Evolutionary conservation across 2,797 vertebrate species (phyloP).

Genomic region (Odontamblyopus rebecca): DNA sequence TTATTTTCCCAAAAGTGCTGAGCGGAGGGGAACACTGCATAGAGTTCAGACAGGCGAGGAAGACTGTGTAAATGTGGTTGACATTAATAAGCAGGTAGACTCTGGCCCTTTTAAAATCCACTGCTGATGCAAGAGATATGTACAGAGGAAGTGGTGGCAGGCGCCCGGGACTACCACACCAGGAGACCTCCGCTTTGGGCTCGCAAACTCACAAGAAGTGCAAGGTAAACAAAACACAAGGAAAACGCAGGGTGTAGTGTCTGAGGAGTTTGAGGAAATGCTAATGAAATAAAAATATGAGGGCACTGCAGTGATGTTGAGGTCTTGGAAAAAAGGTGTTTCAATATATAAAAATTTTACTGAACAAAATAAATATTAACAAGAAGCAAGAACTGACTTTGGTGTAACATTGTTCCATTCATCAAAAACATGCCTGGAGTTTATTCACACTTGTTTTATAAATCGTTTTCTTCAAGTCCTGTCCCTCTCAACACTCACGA

Average conservation of each 20-base stretch:
- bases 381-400: too few species aligned
- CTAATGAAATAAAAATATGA: not conserved
- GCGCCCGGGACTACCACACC: slow-evolving; percentile 35
- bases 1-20: slow-evolving; percentile 54
- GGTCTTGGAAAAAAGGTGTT: too few species aligned
- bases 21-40: slow-evolving; percentile 47
- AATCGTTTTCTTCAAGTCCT: too few species aligned
- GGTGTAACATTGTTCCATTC: too few species aligned
- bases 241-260: not conserved
- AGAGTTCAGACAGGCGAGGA: slow-evolving; percentile 51
- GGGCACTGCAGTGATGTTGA: too few species aligned
- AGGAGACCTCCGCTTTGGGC: slow-evolving; percentile 23
- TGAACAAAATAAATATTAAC: too few species aligned
- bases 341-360: too few species aligned
- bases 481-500: too few species aligned
- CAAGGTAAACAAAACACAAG: slow-evolving; percentile 20
- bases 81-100: slow-evolving; percentile 51
- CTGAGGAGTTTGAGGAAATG: not conserved
- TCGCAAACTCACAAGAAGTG: slow-evolving; percentile 4
- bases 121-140: slow-evolving; percentile 64
- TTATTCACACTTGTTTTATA: too few species aligned
- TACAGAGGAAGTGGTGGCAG: slow-evolving; percentile 35
- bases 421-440: too few species aligned
- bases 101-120: slow-evolving; percentile 63
- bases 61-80: slow-evolving; percentile 54